phyloP scores from a whole-genome alignment of 2,113 vertebrate species.

The Burhinus oedicnemus region DNA sequence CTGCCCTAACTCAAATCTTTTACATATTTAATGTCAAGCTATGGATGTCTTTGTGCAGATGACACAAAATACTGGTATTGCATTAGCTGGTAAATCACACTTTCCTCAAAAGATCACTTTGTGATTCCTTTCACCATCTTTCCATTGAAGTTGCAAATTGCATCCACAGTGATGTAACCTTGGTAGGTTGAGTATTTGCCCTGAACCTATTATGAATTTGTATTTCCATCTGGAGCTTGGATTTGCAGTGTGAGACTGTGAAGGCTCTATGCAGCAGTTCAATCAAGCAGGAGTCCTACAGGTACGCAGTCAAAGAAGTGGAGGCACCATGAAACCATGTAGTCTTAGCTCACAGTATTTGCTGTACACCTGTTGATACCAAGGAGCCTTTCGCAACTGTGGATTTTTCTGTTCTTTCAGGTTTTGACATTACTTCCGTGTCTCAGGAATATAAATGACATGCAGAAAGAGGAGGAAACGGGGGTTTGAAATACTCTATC shows the following conservation, averaged over 20 bases:
- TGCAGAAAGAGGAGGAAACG: neutral
- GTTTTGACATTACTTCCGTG: neutral
- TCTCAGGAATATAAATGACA: neutral
- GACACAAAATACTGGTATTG: neutral
- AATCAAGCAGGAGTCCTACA: neutral
- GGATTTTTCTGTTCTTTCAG: neutral
- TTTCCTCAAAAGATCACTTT: neutral
- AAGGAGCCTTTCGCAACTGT: neutral
- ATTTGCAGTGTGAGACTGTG: neutral
- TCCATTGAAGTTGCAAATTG: neutral
- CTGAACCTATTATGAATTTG: neutral
- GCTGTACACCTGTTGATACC: neutral
- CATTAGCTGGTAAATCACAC: neutral
- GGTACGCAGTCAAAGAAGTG: neutral
- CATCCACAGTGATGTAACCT: neutral
- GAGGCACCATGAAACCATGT: neutral
- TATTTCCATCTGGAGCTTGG: conserved; percentile 13
- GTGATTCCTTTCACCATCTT: neutral
- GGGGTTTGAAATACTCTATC: neutral
- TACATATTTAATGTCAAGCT: neutral
- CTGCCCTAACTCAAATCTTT: neutral
- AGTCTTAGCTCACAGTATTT: neutral
- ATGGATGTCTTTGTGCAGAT: neutral
- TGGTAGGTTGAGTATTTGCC: conserved; percentile 1
- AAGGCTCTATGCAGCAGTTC: neutral